Evolutionary conservation across 1,140 invertebrate species (phyloP), one percentile per base, ranked within the genome.

Genomic region (Hylaeus volcanicus): DNA sequence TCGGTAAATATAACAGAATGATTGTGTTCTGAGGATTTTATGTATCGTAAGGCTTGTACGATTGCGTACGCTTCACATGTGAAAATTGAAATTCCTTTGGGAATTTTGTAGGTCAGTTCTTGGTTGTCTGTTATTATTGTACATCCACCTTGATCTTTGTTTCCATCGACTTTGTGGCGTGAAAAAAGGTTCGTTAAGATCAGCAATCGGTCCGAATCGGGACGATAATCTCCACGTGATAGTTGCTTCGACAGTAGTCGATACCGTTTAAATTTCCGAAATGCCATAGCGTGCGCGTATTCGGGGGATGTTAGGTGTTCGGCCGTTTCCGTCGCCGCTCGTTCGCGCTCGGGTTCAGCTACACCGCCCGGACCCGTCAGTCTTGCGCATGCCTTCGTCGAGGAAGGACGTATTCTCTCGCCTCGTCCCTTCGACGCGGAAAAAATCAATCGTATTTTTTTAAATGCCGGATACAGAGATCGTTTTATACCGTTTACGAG

Each of bases 291-390:
- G 61, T 11, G 58, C 26, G 39, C 81, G 45, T 39, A 11, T 48
- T 51, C 70, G 70, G 58, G 55, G 79, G 82, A 77, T 84, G 83
- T 85, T 76, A 80, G 72, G 26, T 60, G 60, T 74, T 90, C 89
- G 89, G 80, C 1, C 53, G 12, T 73, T 70, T 79, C 79, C 89
- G 89, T 68, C 53, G 26, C 0, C 14, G 45, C 5, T 90, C 89
- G 88, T 86, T 5, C 11, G 3, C 43, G 39, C 39, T 90, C 89
- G 89, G 85, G 9, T 15, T 43, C 45, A 86, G 85, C 89, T 88
- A 84, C 84, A 88, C 89, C 89, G 88, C 88, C 87, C 79, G 85
- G 84, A 82, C 15, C 83, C 63, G 86, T 85, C 88, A 91, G 90
- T 92, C 85, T 88, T 71, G 90, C 90, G 90, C 88, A 84, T 72